Evolutionary conservation across 1,140 invertebrate genomes (phyloP), one percentile per base, ranked within the genome.

Genomic region (Cydia splendana): DNA sequence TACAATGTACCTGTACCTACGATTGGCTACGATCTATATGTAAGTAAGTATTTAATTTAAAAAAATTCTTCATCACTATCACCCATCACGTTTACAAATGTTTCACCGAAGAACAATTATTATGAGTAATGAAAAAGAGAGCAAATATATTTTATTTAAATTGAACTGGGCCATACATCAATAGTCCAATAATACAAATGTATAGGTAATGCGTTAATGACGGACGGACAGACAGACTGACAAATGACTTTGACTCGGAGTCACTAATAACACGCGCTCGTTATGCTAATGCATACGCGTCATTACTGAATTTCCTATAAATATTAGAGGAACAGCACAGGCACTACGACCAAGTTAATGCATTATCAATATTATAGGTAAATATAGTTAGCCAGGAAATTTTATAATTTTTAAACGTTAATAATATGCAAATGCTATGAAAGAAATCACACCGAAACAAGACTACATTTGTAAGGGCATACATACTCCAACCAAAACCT

Each of bases 201-300:
- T 62, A 62, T 62, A 20, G 57, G 10, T 62, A 62, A 62, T 62
- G 57, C 30, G 30, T 71, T 71, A 71, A 71, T 74, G 73, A 74
- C 2, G 28, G 45, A 74, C 73, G 20, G 73, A 74, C 73, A 51
- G 73, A 74, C 73, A 53, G 18, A 24, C 13, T 74, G 73, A 74
- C 45, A 74, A 74, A 74, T 74, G 42, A 45, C 73, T 28, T 71
- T 71, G 38, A 71, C 67, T 24, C 67, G 67, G 13, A 38, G 34
- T 38, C 67, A 71, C 34, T 71, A 71, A 71, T 71, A 67, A 67
- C 65, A 38, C 15, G 67, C 20, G 24, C 13, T 69, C 67, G 67
- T 71, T 71, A 71, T 38, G 67, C 67, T 71, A 71, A 71, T 71
- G 67, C 34, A 45, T 34, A 42, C 20, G 18, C 57, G 57, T 62